These are phyloP conservation scores for Centropus unirufus DNA, from an alignment of 2,113 vertebrate species.

Conservation along the genomic window DNA sequence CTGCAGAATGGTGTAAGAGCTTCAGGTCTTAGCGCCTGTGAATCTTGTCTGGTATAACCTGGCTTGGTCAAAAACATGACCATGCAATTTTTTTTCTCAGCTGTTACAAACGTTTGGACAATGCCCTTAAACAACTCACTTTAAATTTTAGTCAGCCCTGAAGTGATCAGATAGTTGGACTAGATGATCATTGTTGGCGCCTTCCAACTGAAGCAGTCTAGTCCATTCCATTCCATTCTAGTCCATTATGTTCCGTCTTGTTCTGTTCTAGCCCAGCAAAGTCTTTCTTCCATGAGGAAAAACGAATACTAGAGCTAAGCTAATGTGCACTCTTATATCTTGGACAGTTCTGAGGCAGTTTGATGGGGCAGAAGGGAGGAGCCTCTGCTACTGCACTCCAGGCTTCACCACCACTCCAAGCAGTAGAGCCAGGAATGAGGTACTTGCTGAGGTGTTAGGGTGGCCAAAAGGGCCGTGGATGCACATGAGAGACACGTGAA, in stretches of 20 bases:
- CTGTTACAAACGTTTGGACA: background rate
- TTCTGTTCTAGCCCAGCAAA: background rate
- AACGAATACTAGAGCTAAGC: background rate
- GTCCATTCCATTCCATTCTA: background rate
- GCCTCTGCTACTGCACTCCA: background rate
- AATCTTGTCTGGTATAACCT: background rate
- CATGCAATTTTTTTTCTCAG: background rate
- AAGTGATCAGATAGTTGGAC: background rate
- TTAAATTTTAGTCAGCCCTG: background rate
- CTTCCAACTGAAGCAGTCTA: background rate
- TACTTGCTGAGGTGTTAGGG: background rate
- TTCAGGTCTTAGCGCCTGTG: background rate
- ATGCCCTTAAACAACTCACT: background rate
- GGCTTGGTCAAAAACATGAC: background rate
- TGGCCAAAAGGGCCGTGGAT: background rate
- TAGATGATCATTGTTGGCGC: rapidly evolving
- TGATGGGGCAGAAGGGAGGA: background rate
- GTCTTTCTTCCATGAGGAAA: background rate
- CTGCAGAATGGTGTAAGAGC: rapidly evolving
- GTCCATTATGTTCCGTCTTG: background rate
- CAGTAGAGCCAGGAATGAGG: background rate
- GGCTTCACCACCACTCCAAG: background rate
- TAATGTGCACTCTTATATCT: background rate
- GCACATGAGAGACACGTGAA: rapidly evolving
- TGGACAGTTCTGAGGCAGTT: background rate